Evolutionary conservation across 2,888 invertebrate genomes (phyloP), one percentile per base, ranked within the genome.

Genomic region (Cepaea hortensis): DNA sequence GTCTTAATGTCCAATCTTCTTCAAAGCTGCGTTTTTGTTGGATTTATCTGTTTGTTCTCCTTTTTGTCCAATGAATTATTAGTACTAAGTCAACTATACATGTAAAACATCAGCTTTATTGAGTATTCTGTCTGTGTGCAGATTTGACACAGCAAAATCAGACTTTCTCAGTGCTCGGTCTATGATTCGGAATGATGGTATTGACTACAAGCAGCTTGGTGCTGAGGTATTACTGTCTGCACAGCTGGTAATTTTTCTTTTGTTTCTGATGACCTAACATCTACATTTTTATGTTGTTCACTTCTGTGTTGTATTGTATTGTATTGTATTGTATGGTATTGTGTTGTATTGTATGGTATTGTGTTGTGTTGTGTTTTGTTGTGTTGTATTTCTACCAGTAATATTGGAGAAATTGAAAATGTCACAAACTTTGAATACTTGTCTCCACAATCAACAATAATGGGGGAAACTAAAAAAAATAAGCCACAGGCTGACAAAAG

Each of bases 151-250:
- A 23, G 85, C 85, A 23, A 77, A 23, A 20, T n/a, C 23, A 20
- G 83, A 83, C 68, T 86, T 86, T 35, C 70, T 46, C 15, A 79
- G 18, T n/a, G 86, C 86, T 9, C 55, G 23, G 23, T 77, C 86
- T 18, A 68, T 86, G 77, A 18, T 76, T 11, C 82, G n/a, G 4
- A 50, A 20, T 48, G 62, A 76, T 15, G 68, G 79, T 3, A 86
- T 86, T 76, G 70, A 86, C 77, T 86, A 86, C 79, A 76, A 75
- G 48, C 82, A 86, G 50, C 77, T 86, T 9, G 86, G 86, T 46
- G 86, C 86, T 55, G 61, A 77, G 3, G 46, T 86, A 11, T 6
- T 83, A n/a, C 72, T 86, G 35, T 68, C 73, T 55, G n/a, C 72
- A 55, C 18, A 80, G 15, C 18, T 80, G 50, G 85, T 85, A 61